Percentiles rank a stretch among this genome's conserved stretches.
Evolutionary conservation across 1,140 invertebrate genomes (phyloP).

Genomic region (Drosophila burlai): DNA sequence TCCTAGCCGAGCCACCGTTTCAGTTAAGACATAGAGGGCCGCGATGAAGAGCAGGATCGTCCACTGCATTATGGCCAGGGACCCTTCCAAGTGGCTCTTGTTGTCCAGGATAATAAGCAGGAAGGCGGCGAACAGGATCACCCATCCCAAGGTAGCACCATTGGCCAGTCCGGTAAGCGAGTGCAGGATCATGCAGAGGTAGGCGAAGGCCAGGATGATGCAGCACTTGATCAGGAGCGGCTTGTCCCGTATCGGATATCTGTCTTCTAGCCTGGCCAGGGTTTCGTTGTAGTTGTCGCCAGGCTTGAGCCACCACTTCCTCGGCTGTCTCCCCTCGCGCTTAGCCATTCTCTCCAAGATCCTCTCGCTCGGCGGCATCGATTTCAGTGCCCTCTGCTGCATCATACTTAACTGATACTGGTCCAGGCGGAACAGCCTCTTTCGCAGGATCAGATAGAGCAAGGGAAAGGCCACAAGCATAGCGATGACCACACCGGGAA

Average conservation of each 20-base stretch:
- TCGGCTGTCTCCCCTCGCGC: background rate
- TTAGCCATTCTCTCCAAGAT: background rate
- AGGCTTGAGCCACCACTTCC: slow-evolving; percentile 85
- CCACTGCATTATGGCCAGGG: slow-evolving; percentile 91
- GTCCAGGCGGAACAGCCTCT: background rate
- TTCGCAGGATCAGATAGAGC: background rate
- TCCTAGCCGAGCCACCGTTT: slow-evolving; percentile 87
- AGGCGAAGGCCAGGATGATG: slow-evolving; percentile 86
- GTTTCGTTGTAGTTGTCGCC: slow-evolving; percentile 86
- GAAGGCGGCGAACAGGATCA: slow-evolving; percentile 89
- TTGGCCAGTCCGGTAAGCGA: slow-evolving; percentile 87
- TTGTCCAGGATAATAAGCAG: slow-evolving; percentile 78
- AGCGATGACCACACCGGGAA: slow-evolving; percentile 89
- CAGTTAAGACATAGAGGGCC: slow-evolving; percentile 86
- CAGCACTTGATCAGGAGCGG: slow-evolving; percentile 88
- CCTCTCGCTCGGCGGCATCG: background rate
- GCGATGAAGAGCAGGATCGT: slow-evolving; percentile 86
- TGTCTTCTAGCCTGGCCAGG: slow-evolving; percentile 41
- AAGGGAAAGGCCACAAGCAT: slow-evolving; percentile 87
- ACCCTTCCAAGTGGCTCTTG: slow-evolving; percentile 87
- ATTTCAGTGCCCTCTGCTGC: background rate
- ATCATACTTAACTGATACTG: background rate
- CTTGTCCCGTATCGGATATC: slow-evolving; percentile 56
- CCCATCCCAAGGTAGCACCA: slow-evolving; percentile 89
- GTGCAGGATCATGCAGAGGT: slow-evolving; percentile 89